Base-by-base conservation (phyloP, 2,113 vertebrate genomes). In the Malurus alboscapulatus region DNA sequence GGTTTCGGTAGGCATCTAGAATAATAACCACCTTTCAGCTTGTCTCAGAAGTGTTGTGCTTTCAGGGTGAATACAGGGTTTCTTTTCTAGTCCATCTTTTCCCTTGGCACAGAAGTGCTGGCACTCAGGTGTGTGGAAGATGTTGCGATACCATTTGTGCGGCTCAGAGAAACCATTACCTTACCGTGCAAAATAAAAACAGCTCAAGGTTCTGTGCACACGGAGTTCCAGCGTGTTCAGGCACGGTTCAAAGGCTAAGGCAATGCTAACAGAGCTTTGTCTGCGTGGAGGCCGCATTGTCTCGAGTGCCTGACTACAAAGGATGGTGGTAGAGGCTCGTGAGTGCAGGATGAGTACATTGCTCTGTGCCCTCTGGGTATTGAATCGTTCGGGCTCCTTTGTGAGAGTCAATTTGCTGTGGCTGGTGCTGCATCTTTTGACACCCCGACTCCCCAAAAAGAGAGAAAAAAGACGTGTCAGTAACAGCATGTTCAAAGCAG, bases 161-260 rank as follows among this genome's bases (percentile, higher is more conserved):
- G 79, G 84, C 71, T 91, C 71, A 92, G 61, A 81, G 51, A 65
- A 84, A 85, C 45, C n/a, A 86, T 81, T 73, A 76, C 38, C 21
- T 81, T 73, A 76, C 34, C 21, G 20, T 51, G 72, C 0, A 0
- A 93, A 94, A 90, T 80, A n/a, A 85, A 91, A 94, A 12, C 84
- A 91, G 54, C 71, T 89, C 68, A 21, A n/a, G 78, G 71, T 85
- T 93, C 24, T 71, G 30, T 71, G 63, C 59, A 34, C 78, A 17
- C 9, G 1, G 79, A 57, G 47, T 38, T 50, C 0, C 3, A 96
- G 89, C 90, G 0, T 94, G 95, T 94, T 63, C 75, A 77, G 93
- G 79, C 96, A 91, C 0, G 7, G 95, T 83, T 94, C 93, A 92
- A 95, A 96, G 40, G 72, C 67, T 86, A 12, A 59, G 83, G 47